These are phyloP conservation scores for Cephalopterus ornatus DNA, from an alignment of 2,113 vertebrate species.

Conservation along the genomic window DNA sequence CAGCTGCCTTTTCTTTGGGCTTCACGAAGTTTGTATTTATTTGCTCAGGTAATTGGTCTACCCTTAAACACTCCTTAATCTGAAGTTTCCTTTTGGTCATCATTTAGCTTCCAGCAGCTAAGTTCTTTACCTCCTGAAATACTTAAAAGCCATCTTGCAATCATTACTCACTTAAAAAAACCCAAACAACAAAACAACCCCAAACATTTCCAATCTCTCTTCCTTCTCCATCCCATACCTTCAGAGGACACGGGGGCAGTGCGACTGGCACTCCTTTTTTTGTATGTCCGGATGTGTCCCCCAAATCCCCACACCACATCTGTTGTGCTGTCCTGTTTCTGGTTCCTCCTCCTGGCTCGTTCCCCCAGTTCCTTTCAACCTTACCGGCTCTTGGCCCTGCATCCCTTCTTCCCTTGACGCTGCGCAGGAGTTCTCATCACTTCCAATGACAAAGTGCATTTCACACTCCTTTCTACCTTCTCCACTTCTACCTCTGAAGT, in stretches of 20 bases:
- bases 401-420: not conserved
- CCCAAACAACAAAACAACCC: not conserved
- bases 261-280: not conserved
- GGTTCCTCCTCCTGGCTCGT: not conserved
- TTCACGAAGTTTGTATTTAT: not conserved
- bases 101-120: not conserved
- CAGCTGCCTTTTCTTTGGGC: not conserved
- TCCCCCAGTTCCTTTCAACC: not conserved
- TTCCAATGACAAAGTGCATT: not conserved
- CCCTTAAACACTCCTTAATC: not conserved
- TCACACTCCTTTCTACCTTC: not conserved
- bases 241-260: not conserved
- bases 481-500: not conserved
- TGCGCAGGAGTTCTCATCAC: not conserved
- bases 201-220: not conserved
- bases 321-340: not conserved
- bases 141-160: not conserved
- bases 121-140: not conserved
- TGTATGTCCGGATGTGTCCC: not conserved
- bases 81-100: not conserved
- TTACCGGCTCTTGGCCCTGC: not conserved
- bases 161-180: not conserved
- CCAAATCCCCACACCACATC: not conserved
- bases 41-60: not conserved
- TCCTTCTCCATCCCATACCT: not conserved